Conservation (phyloP, 2,113 vertebrate genomes). For the Ellobius talpinus region DNA sequence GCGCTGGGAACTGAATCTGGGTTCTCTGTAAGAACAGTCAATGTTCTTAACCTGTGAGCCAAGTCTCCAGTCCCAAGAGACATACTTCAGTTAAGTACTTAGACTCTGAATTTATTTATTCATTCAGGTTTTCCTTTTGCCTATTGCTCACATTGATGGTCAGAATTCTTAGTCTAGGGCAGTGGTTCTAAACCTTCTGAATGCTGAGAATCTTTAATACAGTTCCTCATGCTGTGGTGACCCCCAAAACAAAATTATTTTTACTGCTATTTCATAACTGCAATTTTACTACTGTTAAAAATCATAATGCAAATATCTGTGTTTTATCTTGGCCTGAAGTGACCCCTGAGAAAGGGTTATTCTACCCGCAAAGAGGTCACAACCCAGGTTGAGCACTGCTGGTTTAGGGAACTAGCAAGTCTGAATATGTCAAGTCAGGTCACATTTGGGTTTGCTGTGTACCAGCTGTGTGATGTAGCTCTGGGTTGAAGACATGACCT, state of each 20-base stretch:
- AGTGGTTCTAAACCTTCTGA: not conserved
- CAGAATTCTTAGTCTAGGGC: not conserved
- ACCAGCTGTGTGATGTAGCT: not conserved
- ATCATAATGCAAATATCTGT: not conserved
- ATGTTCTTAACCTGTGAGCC: not conserved
- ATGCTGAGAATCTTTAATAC: not conserved
- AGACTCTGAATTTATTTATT: not conserved
- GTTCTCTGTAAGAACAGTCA: not conserved
- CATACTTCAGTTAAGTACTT: not conserved
- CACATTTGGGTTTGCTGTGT: not conserved
- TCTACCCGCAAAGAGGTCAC: not conserved
- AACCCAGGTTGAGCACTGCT: not conserved
- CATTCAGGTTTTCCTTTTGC: not conserved
- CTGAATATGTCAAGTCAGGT: not conserved
- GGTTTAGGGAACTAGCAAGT: not conserved
- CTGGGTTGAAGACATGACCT: not conserved
- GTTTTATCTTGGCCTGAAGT: not conserved
- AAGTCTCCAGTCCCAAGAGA: not conserved
- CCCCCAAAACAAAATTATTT: not conserved
- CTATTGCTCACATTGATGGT: not conserved
- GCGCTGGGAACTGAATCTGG: not conserved
- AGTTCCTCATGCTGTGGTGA: not conserved
- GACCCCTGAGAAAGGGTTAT: not conserved
- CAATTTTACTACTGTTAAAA: not conserved
- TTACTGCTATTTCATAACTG: not conserved